These are phyloP conservation scores for Aphaenogaster rudis DNA, from an alignment of 1,140 invertebrate genomes.

Conservation along the genomic window DNA sequence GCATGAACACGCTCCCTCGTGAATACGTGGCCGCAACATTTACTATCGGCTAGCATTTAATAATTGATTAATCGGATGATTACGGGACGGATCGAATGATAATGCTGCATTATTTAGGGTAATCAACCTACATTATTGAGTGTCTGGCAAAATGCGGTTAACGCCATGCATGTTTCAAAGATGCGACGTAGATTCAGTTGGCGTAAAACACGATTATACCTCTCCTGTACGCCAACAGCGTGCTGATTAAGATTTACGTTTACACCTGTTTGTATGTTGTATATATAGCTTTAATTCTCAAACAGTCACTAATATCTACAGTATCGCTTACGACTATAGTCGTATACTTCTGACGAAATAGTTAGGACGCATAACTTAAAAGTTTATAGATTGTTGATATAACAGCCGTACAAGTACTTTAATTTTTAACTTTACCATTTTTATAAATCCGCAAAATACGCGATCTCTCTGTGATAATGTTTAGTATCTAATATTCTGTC, in stretches of 20 bases:
- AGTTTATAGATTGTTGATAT: background rate
- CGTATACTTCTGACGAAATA: background rate
- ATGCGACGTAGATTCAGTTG: background rate
- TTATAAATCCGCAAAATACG: background rate
- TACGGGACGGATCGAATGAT: slow-evolving; percentile 70
- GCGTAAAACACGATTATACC: slow-evolving; percentile 17
- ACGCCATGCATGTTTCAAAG: slow-evolving; percentile 58
- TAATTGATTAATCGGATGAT: slow-evolving; percentile 77
- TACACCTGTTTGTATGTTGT: background rate
- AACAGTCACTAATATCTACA: background rate
- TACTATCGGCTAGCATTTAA: slow-evolving; percentile 65
- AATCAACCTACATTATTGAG: slow-evolving; percentile 75
- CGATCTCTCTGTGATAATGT: background rate
- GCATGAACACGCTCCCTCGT: slow-evolving; percentile 52
- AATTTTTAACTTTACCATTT: background rate
- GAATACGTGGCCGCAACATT: slow-evolving; percentile 67
- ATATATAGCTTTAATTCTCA: background rate
- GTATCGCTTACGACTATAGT: background rate
- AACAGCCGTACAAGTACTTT: background rate
- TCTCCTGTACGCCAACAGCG: background rate
- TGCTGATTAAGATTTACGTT: slow-evolving; percentile 48
- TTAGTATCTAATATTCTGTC: background rate
- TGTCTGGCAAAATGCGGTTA: slow-evolving; percentile 59
- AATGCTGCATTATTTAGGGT: slow-evolving; percentile 75
- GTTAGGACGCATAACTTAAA: background rate